Evolutionary conservation across 2,888 invertebrate species (phyloP), one percentile per base, ranked within the genome.

Genomic region (Clistopyga incitator): DNA sequence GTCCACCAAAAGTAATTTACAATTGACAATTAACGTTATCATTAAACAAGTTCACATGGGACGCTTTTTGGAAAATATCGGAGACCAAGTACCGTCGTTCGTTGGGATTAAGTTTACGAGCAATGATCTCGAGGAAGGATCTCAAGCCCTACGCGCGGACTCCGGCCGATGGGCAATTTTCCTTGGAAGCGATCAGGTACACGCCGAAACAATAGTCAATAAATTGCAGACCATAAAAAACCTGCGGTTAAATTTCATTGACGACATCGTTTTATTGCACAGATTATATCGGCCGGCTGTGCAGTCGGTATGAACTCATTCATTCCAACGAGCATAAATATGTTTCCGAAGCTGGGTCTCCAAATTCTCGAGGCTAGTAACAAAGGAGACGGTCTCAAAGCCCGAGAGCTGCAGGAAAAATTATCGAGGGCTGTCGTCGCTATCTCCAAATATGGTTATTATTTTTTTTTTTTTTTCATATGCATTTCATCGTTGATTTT

Each of bases 21-120:
- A 18, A 61, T 29, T 18, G 15, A 13, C 52, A n/a, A 42, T 34
- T 67, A 67, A 25, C 29, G 38, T 42, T 3, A 45, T 38, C 13
- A 45, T 86, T 75, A 18, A 90, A 97, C 23, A 90, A 97, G 97
- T 97, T 68, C 94, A 96, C 87, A 97, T 97, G 96, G 95, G 95
- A 56, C 93, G 95, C 34, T 96, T 97, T 88, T 94, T 97, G 52
- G 93, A 94, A 15, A 94, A 95, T 25, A 96, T 96, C 0, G 94
- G 94, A 0, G 93, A 94, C 4, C 91, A 94, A 79, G 95, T 98
- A 65, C 95, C 97, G 0, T 97, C 96, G 74, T 96, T 98, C 89
- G 95, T 95, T 81, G 98, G 98, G 3, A 94, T 97, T n/a, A 98
- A 98, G 92, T 97, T 96, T 90, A 97, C 98, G 0, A 96, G 96